Evolutionary conservation across 2,113 vertebrate genomes (phyloP), one percentile per base, ranked within the genome.

Genomic region (Pavo muticus): DNA sequence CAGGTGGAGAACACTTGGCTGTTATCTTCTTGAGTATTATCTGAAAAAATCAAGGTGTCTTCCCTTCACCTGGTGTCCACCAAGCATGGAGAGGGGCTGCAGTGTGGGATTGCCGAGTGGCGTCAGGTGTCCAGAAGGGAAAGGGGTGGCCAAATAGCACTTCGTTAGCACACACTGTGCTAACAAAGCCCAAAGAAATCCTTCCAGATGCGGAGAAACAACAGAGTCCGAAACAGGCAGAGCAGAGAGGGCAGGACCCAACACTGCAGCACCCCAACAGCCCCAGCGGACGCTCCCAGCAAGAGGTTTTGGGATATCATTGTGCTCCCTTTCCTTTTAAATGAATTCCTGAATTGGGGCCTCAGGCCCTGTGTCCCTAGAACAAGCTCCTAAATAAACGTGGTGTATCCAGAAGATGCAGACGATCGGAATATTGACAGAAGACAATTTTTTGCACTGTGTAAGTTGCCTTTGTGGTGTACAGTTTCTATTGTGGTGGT

Each of bases 361-460:
- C 59, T 54, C n/a, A 23, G 11, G 56, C 18, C 35, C 30, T 48
- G 6, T 45, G 39, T 18, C 48, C 48, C 24, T 90, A 65, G 83
- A 88, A 48, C 20, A 64, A 11, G 29, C 68, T 77, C 69, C 52
- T 72, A 29, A 83, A 69, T 68, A 78, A 91, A 88, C 1, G 0
- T 59, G 69, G 19, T 88, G 30, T 82, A 78, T 57, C 27, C 76
- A 84, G 73, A 90, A 71, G 30, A 81, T 42, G 48, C 25, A 84
- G 60, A 50, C 44, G 50, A 88, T 78, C 64, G 54, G 69, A 84
- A 21, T 88, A 87, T 32, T 45, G 48, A 67, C 30, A 63, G 67
- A 81, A 72, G 85, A 87, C 48, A 71, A 30, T 50, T 52, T 72
- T 95, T 90, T 95, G 93, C 89, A 91, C 88, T 88, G 84, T 75